Base-by-base conservation (phyloP, 2,888 invertebrate species). In the Athetis lepigone region DNA sequence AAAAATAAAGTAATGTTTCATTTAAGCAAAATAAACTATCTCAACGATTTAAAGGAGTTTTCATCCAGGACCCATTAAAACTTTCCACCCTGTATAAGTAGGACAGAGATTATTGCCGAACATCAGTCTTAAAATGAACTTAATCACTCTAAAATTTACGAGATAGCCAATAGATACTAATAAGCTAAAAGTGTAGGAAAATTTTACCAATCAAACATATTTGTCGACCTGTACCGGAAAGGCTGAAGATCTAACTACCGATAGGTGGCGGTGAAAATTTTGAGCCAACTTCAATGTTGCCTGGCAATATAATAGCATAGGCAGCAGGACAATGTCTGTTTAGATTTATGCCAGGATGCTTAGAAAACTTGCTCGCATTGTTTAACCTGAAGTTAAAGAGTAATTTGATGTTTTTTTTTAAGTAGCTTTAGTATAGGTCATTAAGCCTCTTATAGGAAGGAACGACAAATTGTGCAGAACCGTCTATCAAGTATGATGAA, bases 241-340 rank as follows among this genome's bases (percentile, higher is more conserved):
- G 13, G 4, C 21, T n/a, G 8, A 8, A 23, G 16, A 9, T 25
- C 13, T 16, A 6, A 19, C 27, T 2, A 27, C 42, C 65, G 47
- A 42, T 70, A 65, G 64, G 70, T 65, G 64, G 64, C 64, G 36
- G 40, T 60, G n/a, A 3, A n/a, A 5, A n/a, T 42, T 19, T 29
- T 9, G 18, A 40, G n/a, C 19, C 2, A 5, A 23, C 0, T 18
- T 40, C 3, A 2, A 23, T 3, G n/a, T 19, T 16, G 5, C 5
- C n/a, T 52, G 9, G 13, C 6, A 29, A 1, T 7, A 16, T 9
- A 36, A n/a, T 25, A 19, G 1, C 9, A 19, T 16, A 19, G n/a
- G 2, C n/a, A n/a, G 16, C 1, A 4, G 4, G 2, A 6, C 39
- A 7, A 13, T 18, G 21, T 39, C 5, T 21, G 2, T 13, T 7